Percentiles rank a stretch among this genome's conserved stretches.
These are phyloP conservation scores for Solenopsis fugax DNA, from an alignment of 1,140 invertebrate genomes.

Conservation along the genomic window DNA sequence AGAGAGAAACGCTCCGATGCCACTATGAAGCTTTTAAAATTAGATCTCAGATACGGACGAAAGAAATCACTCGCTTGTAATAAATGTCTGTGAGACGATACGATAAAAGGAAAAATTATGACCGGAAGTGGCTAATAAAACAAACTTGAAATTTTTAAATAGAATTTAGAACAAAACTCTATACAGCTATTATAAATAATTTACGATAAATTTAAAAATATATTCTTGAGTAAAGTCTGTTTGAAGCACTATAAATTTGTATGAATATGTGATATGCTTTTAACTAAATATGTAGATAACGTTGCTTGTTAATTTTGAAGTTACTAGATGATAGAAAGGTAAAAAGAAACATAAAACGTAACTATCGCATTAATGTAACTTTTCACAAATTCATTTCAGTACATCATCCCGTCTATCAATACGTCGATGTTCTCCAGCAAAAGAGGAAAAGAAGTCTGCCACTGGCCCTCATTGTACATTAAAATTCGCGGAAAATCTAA, in stretches of 20 bases:
- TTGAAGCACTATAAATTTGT: not conserved
- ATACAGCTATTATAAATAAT: not conserved
- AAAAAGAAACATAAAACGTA: not conserved
- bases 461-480: conserved; percentile 63
- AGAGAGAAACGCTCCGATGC: conserved; percentile 38
- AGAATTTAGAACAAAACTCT: not conserved
- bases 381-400: conserved; percentile 21
- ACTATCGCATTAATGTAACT: not conserved
- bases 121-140: conserved; percentile 28
- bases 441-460: conserved; percentile 65
- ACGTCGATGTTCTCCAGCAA: not conserved
- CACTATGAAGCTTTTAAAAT: conserved; percentile 1
- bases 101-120: not conserved
- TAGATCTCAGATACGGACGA: conserved; percentile 13
- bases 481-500: conserved; percentile 77
- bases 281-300: not conserved
- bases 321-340: not conserved
- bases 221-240: not conserved
- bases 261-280: not conserved
- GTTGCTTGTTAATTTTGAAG: not conserved
- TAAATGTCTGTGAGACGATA: conserved; percentile 24
- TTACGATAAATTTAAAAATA: conserved; percentile 2
- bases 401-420: not conserved
- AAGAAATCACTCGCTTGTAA: conserved; percentile 41
- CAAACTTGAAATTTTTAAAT: not conserved